Conservation (phyloP, 2,888 invertebrate species). For the Dynastes hyllus region DNA sequence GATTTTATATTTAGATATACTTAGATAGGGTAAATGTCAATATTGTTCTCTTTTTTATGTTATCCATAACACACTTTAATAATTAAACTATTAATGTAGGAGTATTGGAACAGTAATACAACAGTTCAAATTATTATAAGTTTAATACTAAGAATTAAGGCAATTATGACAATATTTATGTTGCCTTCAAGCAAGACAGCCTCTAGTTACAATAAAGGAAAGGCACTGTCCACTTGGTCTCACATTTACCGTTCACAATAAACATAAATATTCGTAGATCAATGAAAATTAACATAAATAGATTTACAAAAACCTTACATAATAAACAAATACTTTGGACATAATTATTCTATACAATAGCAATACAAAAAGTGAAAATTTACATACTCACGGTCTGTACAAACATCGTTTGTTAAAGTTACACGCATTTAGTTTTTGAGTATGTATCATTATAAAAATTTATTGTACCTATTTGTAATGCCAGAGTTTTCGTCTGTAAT, state of each 20-base stretch:
- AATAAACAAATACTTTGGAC: slow-evolving; percentile 55
- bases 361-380: slow-evolving; percentile 26
- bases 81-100: slow-evolving; percentile 35
- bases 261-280: slow-evolving; percentile 48
- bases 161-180: slow-evolving; percentile 56
- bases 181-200: slow-evolving; percentile 58
- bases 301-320: slow-evolving; percentile 47
- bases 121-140: slow-evolving; percentile 54
- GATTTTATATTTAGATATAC: slow-evolving; percentile 39
- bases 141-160: slow-evolving; percentile 58
- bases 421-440: neutral
- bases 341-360: slow-evolving; percentile 43
- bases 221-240: slow-evolving; percentile 59
- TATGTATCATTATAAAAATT: neutral
- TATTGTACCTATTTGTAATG: too few relatives aligned
- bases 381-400: slow-evolving; percentile 20
- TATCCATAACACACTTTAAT: slow-evolving; percentile 36
- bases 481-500: too few relatives aligned
- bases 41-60: slow-evolving; percentile 19
- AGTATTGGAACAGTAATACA: slow-evolving; percentile 50
- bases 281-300: slow-evolving; percentile 46
- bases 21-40: slow-evolving; percentile 26
- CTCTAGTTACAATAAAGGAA: slow-evolving; percentile 53
- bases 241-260: slow-evolving; percentile 46
- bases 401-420: neutral